Evolutionary conservation across 35 echinoderm and acorn worm genomes (phyloP).

Genomic region (Apostichopus californicus): DNA sequence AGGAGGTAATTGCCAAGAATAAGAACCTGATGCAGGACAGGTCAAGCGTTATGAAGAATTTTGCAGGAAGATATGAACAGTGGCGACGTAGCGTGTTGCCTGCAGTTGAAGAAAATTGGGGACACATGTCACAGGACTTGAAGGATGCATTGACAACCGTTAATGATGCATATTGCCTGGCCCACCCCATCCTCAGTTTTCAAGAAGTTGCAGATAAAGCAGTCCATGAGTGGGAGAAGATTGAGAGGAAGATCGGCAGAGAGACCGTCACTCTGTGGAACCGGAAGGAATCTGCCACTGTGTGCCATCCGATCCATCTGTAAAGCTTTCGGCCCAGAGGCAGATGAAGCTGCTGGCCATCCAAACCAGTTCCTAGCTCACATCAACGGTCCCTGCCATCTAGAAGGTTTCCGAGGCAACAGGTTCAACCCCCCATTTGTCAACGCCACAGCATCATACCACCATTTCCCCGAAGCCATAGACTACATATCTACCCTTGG

Average conservation of each 20-base stretch:
- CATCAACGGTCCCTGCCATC: neutral
- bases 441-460: slow-evolving; percentile 5
- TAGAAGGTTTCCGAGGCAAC: slow-evolving; percentile 62
- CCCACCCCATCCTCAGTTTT: slow-evolving; percentile 26
- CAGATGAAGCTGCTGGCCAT: slow-evolving; percentile 47
- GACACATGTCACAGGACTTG: neutral
- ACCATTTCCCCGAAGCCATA: neutral
- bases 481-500: neutral
- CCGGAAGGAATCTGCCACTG: slow-evolving; percentile 48
- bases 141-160: neutral
- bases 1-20: neutral
- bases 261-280: slow-evolving; percentile 59
- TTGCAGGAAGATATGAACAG: slow-evolving; percentile 8
- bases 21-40: slow-evolving; percentile 51
- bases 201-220: slow-evolving; percentile 55
- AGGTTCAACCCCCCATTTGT: slow-evolving; percentile 64
- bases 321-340: slow-evolving; percentile 61
- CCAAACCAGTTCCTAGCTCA: slow-evolving; percentile 60
- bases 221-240: slow-evolving; percentile 60
- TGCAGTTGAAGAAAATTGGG: neutral
- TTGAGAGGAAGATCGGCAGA: slow-evolving; percentile 52
- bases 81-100: slow-evolving; percentile 1
- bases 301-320: slow-evolving; percentile 62
- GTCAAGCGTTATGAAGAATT: slow-evolving; percentile 50
- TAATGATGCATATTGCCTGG: slow-evolving; percentile 30